phyloP scores from a whole-genome alignment of 1,140 invertebrate genomes.

The Drosophila bocki region DNA sequence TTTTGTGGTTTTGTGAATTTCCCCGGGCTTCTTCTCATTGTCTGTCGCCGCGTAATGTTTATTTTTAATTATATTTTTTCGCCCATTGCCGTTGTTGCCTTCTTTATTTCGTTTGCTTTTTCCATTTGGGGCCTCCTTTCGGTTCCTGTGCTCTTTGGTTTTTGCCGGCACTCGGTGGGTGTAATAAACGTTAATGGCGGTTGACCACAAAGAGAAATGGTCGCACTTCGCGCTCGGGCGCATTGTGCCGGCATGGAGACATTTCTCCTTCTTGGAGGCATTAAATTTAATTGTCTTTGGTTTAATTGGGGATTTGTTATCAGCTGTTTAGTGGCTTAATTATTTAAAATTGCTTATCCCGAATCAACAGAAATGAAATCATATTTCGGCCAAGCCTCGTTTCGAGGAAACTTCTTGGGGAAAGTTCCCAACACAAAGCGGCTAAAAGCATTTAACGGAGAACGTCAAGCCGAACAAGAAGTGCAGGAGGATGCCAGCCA shows the following conservation, averaged over 20 bases:
- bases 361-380: conserved; percentile 26
- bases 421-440: conserved; percentile 62
- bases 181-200: conserved; percentile 82
- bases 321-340: conserved; percentile 78
- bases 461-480: conserved; percentile 26
- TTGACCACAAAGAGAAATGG: conserved; percentile 81
- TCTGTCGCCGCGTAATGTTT: conserved; percentile 75
- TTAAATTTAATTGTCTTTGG: conserved; percentile 69
- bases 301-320: conserved; percentile 81
- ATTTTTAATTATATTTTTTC: conserved; percentile 82
- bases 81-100: conserved; percentile 46
- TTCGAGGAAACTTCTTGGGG: conserved; percentile 41
- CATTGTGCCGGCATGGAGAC: conserved; percentile 38
- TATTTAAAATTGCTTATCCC: conserved; percentile 55
- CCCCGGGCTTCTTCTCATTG: conserved; percentile 40
- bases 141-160: conserved; percentile 72
- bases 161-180: conserved; percentile 66
- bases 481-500: conserved; percentile 26
- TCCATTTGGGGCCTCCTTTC: conserved; percentile 23
- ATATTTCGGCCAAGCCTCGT: conserved; percentile 26
- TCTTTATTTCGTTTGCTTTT: conserved; percentile 35
- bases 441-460: conserved; percentile 72
- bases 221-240: conserved; percentile 61
- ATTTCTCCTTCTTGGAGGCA: conserved; percentile 34
- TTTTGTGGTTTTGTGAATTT: conserved; percentile 33